Conservation (phyloP, 2,113 vertebrate species). For the Ptychochromis oligacanthus region DNA sequence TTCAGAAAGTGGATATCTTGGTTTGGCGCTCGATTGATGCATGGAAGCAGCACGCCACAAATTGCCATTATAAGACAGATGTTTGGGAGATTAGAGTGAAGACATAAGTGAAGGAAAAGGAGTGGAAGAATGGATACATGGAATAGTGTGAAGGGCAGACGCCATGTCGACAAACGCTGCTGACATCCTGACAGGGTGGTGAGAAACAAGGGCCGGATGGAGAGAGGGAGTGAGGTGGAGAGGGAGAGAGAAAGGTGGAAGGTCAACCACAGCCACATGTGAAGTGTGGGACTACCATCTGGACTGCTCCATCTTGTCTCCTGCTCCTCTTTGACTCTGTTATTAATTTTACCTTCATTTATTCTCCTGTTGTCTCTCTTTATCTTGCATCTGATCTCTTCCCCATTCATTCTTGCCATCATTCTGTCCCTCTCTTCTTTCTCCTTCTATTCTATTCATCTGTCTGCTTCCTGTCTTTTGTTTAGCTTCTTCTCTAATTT, state of each 20-base stretch:
- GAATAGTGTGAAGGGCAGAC: conserved; percentile 33
- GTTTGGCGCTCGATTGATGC: neutral
- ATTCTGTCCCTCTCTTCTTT: neutral
- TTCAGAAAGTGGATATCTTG: neutral
- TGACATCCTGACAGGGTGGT: conserved; percentile 58
- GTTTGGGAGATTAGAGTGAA: neutral
- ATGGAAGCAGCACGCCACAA: neutral
- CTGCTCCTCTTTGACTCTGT: conserved; percentile 7
- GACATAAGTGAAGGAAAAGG: neutral
- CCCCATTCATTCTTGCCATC: neutral
- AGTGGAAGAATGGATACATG: neutral
- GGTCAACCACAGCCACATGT: conserved; percentile 77
- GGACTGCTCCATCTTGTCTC: conserved; percentile 8
- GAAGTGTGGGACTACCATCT: conserved; percentile 63
- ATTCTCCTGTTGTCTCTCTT: neutral
- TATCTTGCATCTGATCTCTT: conserved; percentile 8
- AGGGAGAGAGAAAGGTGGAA: conserved; percentile 52
- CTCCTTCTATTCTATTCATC: neutral
- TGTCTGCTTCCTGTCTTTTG: neutral
- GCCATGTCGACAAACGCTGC: conserved; percentile 46
- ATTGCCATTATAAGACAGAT: neutral
- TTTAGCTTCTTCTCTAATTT: conserved; percentile 6
- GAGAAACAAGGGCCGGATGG: conserved; percentile 55
- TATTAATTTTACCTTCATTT: neutral
- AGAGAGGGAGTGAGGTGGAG: conserved; percentile 5